A percentile compares a stretch with the other conserved stretches of the same genome.
These are phyloP conservation scores for Rhinoderma darwinii DNA, from an alignment of 2,113 vertebrate genomes.

Conservation along the genomic window DNA sequence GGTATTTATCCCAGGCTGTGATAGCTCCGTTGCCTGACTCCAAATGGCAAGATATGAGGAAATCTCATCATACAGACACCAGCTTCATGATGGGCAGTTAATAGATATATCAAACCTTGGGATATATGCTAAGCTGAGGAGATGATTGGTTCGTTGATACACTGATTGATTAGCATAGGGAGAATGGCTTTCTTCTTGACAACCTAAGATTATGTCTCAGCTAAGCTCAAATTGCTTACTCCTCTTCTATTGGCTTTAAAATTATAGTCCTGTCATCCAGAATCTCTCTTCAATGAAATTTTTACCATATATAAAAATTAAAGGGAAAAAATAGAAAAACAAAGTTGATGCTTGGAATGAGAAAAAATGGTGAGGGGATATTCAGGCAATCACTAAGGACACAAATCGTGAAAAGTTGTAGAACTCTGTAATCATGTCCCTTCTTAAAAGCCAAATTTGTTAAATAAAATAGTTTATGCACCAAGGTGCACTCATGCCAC, in stretches of 20 bases:
- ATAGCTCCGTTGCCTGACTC: slow-evolving; percentile 94
- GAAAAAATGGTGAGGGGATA: slow-evolving; percentile 80
- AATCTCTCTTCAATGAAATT: slow-evolving; percentile 93
- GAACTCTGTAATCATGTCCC: slow-evolving; percentile 69
- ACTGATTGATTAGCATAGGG: slow-evolving; percentile 98
- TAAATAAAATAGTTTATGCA: slow-evolving; percentile 48
- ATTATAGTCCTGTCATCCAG: slow-evolving; percentile 99
- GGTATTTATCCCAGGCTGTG: slow-evolving; percentile 95
- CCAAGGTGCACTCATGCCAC: slow-evolving; percentile 2
- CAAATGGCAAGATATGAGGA: slow-evolving; percentile 93
- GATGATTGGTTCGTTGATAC: slow-evolving; percentile 90
- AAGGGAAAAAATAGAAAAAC: slow-evolving; percentile 76
- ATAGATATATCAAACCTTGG: slow-evolving; percentile 98
- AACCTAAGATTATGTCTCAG: slow-evolving; percentile 95
- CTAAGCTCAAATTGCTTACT: slow-evolving; percentile 95
- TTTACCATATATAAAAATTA: slow-evolving; percentile 99
- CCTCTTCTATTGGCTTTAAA: slow-evolving; percentile 91
- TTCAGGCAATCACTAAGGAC: slow-evolving; percentile 70
- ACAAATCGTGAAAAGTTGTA: slow-evolving; percentile 58
- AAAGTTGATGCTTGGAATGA: slow-evolving; percentile 76
- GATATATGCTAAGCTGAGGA: slow-evolving; percentile 93
- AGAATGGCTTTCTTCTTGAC: slow-evolving; percentile 95
- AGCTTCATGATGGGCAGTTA: slow-evolving; percentile 91
- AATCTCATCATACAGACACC: slow-evolving; percentile 87
- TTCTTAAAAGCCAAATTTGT: slow-evolving; percentile 32